Evolutionary conservation across 2,888 invertebrate genomes (phyloP).

Genomic region (Tenodera sinensis): DNA sequence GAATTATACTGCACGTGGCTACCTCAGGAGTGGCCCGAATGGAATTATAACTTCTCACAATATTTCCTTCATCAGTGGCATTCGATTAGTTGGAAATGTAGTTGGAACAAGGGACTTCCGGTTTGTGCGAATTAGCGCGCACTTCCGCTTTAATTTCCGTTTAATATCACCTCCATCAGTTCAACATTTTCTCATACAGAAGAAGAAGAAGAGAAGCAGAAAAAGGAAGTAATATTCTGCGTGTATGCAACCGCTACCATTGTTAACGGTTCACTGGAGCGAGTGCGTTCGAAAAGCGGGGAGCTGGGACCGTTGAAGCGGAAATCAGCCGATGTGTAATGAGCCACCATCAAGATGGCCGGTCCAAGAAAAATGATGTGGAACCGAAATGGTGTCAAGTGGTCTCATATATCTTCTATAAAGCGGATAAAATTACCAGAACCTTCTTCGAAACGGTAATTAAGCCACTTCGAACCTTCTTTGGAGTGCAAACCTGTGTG

Average conservation of each 20-base stretch:
- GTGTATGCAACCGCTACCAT: not conserved
- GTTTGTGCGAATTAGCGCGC: not conserved
- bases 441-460: not conserved
- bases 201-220: not conserved
- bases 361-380: not conserved
- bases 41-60: too few species aligned
- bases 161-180: not conserved
- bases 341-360: not conserved
- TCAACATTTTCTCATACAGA: not conserved
- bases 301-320: not conserved
- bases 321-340: not conserved
- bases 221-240: not conserved
- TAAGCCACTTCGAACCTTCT: not conserved
- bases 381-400: not conserved
- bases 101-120: not conserved
- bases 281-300: not conserved
- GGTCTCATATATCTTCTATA: not conserved
- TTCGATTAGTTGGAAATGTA: not conserved
- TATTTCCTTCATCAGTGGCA: too few species aligned
- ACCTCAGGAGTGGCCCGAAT: too few species aligned
- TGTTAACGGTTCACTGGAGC: not conserved
- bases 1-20: too few species aligned
- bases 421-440: too few species aligned
- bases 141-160: not conserved
- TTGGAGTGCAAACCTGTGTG: not conserved